Conservation (phyloP, 35 echinoderm and acorn worm species). For the Patiria miniata region DNA sequence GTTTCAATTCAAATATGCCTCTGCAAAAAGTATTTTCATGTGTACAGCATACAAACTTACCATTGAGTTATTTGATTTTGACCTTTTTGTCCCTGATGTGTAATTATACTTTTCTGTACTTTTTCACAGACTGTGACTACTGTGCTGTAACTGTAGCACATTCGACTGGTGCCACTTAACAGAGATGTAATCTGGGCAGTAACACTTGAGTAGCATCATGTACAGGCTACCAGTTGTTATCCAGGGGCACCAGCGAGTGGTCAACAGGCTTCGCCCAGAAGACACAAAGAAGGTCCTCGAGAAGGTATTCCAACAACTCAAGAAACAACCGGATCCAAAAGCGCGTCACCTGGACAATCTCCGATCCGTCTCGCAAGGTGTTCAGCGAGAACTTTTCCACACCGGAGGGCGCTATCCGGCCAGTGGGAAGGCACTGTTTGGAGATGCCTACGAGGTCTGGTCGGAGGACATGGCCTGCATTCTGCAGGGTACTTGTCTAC, state of each 20-base stretch:
- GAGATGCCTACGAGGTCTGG: constrained; percentile 78
- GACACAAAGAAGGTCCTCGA: constrained; percentile 38
- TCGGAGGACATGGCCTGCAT: constrained; percentile 94
- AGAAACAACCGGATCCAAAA: neutral
- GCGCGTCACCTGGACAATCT: neutral
- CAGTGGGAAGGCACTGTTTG: constrained; percentile 22
- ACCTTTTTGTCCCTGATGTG: too few relatives aligned
- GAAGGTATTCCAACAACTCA: constrained; percentile 36
- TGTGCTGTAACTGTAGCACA: too few relatives aligned
- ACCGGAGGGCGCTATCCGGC: constrained; percentile 15
- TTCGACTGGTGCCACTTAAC: too few relatives aligned
- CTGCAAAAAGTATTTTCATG: too few relatives aligned
- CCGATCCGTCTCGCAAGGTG: constrained; percentile 26
- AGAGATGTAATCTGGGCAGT: too few relatives aligned
- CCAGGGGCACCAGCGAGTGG: constrained; percentile 54
- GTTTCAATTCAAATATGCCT: too few relatives aligned
- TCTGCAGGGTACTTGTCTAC: constrained; percentile 87
- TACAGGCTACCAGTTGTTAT: constrained; percentile 41
- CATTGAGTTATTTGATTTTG: too few relatives aligned
- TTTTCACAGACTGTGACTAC: too few relatives aligned
- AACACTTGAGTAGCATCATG: constrained; percentile 36
- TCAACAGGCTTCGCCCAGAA: constrained; percentile 10
- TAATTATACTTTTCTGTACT: too few relatives aligned
- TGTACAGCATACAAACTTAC: too few relatives aligned
- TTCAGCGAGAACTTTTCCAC: constrained; percentile 53